Conservation (phyloP, 2,797 vertebrate genomes). For the Alca torda region DNA sequence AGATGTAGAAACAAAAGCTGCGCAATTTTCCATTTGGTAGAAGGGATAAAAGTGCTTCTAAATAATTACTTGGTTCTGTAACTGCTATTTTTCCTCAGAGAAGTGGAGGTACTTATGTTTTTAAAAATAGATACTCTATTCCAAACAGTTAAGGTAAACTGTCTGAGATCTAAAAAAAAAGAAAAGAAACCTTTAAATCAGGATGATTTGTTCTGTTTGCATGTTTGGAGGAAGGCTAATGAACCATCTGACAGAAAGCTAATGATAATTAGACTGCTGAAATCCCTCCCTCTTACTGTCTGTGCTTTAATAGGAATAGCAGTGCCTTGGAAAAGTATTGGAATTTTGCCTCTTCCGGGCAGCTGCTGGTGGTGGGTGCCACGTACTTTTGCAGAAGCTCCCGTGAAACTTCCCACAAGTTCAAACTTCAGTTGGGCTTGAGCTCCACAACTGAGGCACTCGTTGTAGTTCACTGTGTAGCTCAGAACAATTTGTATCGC, state of each 20-base stretch:
- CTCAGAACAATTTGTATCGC: neutral
- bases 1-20: neutral
- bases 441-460: neutral
- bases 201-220: neutral
- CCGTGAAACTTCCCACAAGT: neutral
- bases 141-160: neutral
- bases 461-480: fast-evolving
- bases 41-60: neutral
- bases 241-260: neutral
- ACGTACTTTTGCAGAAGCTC: neutral
- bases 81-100: neutral
- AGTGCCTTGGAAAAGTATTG: neutral
- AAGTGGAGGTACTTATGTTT: neutral
- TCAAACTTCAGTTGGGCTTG: no score
- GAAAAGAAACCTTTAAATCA: neutral
- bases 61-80: neutral
- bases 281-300: neutral
- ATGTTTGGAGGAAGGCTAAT: neutral
- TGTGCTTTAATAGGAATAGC: neutral
- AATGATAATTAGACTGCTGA: neutral
- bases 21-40: neutral
- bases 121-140: neutral
- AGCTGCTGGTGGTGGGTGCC: neutral
- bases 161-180: neutral
- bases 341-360: neutral